Percentiles rank a stretch among this genome's conserved stretches.
These are phyloP conservation scores for Edolisoma coerulescens DNA, from an alignment of 2,113 vertebrate species.

Conservation along the genomic window DNA sequence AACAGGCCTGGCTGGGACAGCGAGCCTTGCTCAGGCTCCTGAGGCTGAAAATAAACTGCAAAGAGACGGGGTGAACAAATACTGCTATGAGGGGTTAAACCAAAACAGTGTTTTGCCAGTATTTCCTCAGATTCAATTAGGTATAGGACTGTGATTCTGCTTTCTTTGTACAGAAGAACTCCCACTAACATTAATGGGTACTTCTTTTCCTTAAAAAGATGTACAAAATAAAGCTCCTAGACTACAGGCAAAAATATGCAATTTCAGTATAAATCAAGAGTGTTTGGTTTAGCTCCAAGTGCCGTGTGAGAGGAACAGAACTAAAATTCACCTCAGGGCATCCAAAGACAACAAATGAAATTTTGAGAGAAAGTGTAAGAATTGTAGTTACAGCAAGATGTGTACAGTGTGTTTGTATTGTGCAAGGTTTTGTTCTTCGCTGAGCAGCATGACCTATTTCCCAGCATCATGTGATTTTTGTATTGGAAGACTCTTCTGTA, in stretches of 20 bases:
- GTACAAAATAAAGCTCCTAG: background rate
- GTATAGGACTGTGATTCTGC: background rate
- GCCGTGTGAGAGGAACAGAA: background rate
- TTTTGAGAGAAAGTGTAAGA: background rate
- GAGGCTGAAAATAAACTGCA: background rate
- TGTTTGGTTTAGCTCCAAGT: background rate
- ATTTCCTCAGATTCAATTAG: background rate
- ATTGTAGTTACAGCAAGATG: background rate
- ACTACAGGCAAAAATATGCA: background rate
- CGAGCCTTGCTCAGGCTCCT: background rate
- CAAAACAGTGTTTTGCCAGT: background rate
- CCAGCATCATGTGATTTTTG: conserved; percentile 19
- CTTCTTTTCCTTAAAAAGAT: background rate
- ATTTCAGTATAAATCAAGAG: background rate
- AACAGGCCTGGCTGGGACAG: background rate
- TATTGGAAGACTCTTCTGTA: background rate
- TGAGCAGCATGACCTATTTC: conserved; percentile 36
- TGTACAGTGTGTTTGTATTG: background rate
- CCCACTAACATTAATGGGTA: background rate
- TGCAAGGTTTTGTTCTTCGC: background rate
- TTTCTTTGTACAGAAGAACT: background rate
- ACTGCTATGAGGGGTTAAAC: background rate
- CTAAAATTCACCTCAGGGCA: background rate
- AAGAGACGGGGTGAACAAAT: background rate
- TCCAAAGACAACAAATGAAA: background rate